Conservation (phyloP, 2,113 vertebrate species). For the Phyllostomus hastatus region DNA sequence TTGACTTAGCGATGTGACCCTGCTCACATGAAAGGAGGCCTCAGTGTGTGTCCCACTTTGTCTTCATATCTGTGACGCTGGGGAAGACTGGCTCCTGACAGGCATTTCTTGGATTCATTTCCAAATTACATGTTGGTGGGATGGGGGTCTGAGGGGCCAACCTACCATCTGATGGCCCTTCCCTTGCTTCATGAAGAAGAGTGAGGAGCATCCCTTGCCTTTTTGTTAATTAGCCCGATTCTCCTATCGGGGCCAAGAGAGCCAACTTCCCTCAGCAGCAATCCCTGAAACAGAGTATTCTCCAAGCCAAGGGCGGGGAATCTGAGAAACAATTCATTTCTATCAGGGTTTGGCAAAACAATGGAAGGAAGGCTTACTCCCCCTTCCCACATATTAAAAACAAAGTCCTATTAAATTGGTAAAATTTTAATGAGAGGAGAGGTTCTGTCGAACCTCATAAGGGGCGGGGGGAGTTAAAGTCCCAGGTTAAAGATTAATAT, state of each 20-base stretch:
- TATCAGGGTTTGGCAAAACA: conserved; percentile 65
- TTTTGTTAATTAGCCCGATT: conserved; percentile 20
- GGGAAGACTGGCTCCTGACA: not conserved
- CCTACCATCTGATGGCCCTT: not conserved
- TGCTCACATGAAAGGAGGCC: conserved; percentile 46
- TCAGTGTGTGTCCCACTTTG: not conserved
- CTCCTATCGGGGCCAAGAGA: conserved; percentile 25
- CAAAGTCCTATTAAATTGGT: conserved; percentile 76
- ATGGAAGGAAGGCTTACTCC: conserved; percentile 54
- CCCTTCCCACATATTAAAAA: conserved; percentile 48
- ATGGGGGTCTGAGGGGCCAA: not conserved
- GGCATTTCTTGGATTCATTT: not conserved
- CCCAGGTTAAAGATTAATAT: conserved; percentile 87
- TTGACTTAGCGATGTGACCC: conserved; percentile 4
- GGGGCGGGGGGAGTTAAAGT: conserved; percentile 74
- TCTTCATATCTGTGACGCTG: not conserved
- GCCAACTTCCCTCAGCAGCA: not conserved
- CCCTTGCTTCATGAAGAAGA: not conserved
- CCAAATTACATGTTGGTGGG: conserved; percentile 34
- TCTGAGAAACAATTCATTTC: conserved; percentile 56
- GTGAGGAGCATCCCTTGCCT: not conserved
- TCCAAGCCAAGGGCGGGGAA: not conserved
- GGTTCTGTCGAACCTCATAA: conserved; percentile 73
- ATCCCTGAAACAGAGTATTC: not conserved
- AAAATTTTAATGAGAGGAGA: conserved; percentile 81